phyloP scores from a whole-genome alignment of 2,113 vertebrate species.

The Fukomys damarensis region DNA sequence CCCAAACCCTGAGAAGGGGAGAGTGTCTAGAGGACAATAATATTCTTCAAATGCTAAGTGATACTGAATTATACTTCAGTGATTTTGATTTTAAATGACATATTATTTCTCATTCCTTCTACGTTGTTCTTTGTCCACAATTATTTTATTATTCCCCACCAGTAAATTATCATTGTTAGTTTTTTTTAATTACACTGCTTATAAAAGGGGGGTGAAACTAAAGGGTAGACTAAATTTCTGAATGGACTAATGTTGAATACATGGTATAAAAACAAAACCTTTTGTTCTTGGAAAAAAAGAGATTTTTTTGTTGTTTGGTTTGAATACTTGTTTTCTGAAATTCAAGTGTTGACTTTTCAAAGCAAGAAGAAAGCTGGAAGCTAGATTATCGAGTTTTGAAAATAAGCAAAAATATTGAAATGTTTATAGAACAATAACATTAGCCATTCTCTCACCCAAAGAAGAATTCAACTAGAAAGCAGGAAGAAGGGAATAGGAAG shows the following conservation, averaged over 20 bases:
- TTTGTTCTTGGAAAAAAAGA: not conserved
- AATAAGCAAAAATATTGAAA: slow-evolving; percentile 58
- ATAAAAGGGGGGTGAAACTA: not conserved
- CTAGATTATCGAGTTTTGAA: slow-evolving; percentile 45
- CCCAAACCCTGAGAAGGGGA: not conserved
- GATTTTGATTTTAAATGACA: slow-evolving; percentile 18
- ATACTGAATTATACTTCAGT: not conserved
- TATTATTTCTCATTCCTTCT: not conserved
- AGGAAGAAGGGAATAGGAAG: not conserved
- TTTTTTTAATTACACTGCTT: not conserved
- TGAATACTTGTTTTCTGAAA: slow-evolving; percentile 49
- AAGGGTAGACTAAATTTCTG: slow-evolving; percentile 24
- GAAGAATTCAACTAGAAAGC: slow-evolving; percentile 12
- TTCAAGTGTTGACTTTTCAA: slow-evolving; percentile 41
- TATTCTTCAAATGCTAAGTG: not conserved
- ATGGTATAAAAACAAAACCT: not conserved
- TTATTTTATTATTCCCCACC: not conserved
- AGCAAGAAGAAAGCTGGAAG: slow-evolving; percentile 32
- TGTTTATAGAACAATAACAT: slow-evolving; percentile 39
- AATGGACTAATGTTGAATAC: slow-evolving; percentile 16
- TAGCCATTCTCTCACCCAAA: not conserved
- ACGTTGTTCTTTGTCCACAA: not conserved
- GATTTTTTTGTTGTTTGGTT: slow-evolving; percentile 42
- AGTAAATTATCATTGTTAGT: not conserved
- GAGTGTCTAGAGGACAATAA: not conserved